Conservation (phyloP, 2,113 vertebrate genomes). For the Hepsetus odoe region DNA sequence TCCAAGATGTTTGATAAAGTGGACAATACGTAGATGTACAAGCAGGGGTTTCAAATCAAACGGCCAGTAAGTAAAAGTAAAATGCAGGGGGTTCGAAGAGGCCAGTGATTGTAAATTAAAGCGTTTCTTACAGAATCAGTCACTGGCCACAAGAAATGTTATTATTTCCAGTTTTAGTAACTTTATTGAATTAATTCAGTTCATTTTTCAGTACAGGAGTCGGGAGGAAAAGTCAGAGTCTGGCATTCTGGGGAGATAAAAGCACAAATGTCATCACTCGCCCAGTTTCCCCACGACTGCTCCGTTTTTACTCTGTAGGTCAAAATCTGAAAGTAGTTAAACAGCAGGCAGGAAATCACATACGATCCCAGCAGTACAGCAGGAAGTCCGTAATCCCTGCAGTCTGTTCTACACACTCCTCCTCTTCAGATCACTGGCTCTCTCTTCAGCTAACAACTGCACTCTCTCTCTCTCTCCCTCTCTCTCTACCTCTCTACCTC, state of each 20-base stretch:
- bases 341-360: background rate
- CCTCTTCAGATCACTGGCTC: background rate
- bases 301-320: constrained; percentile 1
- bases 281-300: background rate
- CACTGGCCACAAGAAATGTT: too few relatives aligned
- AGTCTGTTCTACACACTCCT: background rate
- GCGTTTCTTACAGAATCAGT: background rate
- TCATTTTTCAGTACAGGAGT: too few relatives aligned
- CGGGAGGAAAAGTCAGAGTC: background rate
- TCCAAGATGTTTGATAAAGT: too few relatives aligned
- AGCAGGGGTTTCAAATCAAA: background rate
- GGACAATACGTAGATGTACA: background rate
- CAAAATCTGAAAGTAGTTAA: background rate
- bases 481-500: background rate
- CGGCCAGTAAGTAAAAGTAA: background rate
- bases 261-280: too few relatives aligned
- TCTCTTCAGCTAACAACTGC: background rate
- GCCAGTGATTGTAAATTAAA: background rate
- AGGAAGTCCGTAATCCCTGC: background rate
- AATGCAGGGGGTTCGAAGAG: background rate
- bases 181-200: too few relatives aligned
- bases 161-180: too few relatives aligned
- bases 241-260: background rate
- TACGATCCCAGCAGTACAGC: background rate
- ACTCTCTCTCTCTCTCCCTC: background rate